These are phyloP conservation scores for Phortica okadai DNA, from an alignment of 2,888 invertebrate genomes.

Conservation along the genomic window DNA sequence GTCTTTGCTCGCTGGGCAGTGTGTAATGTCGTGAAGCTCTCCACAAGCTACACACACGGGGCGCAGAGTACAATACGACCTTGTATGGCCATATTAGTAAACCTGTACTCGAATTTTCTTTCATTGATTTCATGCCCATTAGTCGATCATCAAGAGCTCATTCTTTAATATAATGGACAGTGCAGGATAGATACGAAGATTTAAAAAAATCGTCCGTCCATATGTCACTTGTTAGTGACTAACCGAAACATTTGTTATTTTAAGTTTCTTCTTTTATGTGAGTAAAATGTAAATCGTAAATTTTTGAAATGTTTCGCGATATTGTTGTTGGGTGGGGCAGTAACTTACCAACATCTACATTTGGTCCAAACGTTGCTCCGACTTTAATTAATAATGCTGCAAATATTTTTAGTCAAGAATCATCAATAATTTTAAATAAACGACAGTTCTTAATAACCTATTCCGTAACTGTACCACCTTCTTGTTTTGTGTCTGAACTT, in stretches of 20 bases:
- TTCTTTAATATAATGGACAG: slow-evolving; percentile 18
- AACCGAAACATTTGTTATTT: not conserved
- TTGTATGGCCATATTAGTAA: too few species aligned
- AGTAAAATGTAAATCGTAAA: slow-evolving; percentile 26
- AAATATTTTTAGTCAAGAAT: slow-evolving; percentile 41
- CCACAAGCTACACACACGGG: too few species aligned
- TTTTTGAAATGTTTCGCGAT: slow-evolving; percentile 37
- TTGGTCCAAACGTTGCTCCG: slow-evolving; percentile 42
- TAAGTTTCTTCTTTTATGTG: slow-evolving; percentile 32
- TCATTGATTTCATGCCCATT: too few species aligned
- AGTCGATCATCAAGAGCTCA: slow-evolving; percentile 13
- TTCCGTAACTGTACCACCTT: slow-evolving; percentile 34
- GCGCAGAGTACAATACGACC: too few species aligned
- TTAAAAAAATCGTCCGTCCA: slow-evolving; percentile 30
- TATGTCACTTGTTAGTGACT: slow-evolving; percentile 6
- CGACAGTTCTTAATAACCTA: slow-evolving; percentile 44
- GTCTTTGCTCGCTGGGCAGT: too few species aligned
- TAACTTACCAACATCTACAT: slow-evolving; percentile 38
- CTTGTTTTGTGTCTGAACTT: slow-evolving; percentile 33
- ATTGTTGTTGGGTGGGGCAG: slow-evolving; percentile 43
- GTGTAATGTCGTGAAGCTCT: too few species aligned
- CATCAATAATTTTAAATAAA: slow-evolving; percentile 39
- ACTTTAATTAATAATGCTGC: slow-evolving; percentile 34
- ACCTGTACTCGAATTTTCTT: too few species aligned
- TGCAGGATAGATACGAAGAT: slow-evolving; percentile 11